A percentile compares a stretch with the other conserved stretches of the same genome.
phyloP scores from a whole-genome alignment of 2,888 invertebrate genomes.

The Alitta virens region DNA sequence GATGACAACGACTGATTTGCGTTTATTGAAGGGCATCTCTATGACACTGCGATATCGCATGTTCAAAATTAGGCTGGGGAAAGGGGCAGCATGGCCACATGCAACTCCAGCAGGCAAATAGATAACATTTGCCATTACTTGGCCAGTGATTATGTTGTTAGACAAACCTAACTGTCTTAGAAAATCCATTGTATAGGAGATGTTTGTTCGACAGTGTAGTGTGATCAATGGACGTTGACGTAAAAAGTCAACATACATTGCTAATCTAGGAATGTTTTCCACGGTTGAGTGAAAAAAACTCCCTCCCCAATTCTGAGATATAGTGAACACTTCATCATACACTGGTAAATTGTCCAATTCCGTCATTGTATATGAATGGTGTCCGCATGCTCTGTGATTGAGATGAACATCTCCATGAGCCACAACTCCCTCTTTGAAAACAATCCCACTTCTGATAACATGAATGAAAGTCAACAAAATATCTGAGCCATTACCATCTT shows the following conservation, averaged over 20 bases:
- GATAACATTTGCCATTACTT: neutral
- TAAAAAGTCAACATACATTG: slow-evolving; percentile 5
- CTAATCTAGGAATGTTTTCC: slow-evolving; percentile 17
- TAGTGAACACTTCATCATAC: slow-evolving; percentile 10
- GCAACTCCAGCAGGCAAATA: neutral
- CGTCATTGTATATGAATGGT: too few relatives aligned
- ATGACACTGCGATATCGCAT: neutral
- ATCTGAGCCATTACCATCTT: too few relatives aligned
- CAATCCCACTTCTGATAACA: too few relatives aligned
- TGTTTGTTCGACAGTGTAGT: neutral
- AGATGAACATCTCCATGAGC: too few relatives aligned
- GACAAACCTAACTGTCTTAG: neutral
- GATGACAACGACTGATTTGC: slow-evolving; percentile 16
- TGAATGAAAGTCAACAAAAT: too few relatives aligned
- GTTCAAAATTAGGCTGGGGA: neutral
- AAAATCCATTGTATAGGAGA: neutral
- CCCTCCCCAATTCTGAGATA: slow-evolving; percentile 18
- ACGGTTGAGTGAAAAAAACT: slow-evolving; percentile 7
- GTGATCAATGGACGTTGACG: neutral
- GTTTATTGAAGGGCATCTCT: neutral
- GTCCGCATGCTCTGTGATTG: too few relatives aligned
- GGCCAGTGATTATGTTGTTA: neutral
- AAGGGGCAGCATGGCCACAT: neutral
- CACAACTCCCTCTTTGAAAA: too few relatives aligned
- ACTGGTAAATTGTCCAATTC: too few relatives aligned